Conservation (phyloP, 2,888 invertebrate species). For the Acrocyrtus sp. region DNA sequence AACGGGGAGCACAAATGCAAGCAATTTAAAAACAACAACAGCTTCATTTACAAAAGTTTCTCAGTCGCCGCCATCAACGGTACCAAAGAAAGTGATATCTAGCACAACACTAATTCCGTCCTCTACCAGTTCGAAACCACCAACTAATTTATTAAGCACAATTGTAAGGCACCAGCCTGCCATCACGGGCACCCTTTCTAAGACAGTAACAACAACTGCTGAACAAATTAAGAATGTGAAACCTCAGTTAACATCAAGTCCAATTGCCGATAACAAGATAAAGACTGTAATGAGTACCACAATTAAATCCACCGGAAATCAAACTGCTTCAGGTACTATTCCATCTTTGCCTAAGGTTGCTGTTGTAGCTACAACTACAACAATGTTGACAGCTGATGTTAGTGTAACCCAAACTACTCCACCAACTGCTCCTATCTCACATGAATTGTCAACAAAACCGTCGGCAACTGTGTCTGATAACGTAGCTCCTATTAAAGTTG, state of each 20-base stretch:
- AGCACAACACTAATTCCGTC: conserved; percentile 30
- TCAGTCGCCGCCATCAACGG: background rate
- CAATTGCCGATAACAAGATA: background rate
- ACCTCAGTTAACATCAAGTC: too few relatives aligned
- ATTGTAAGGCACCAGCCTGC: too few relatives aligned
- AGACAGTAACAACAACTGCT: background rate
- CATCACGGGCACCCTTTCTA: too few relatives aligned
- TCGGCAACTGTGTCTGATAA: too few relatives aligned
- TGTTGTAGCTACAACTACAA: background rate
- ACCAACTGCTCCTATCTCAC: too few relatives aligned
- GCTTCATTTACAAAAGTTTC: background rate
- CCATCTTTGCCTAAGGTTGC: background rate
- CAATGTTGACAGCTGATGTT: conserved; percentile 36
- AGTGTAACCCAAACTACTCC: conserved; percentile 21
- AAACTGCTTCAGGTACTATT: background rate
- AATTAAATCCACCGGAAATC: background rate
- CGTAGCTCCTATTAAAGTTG: too few relatives aligned
- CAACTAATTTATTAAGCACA: background rate
- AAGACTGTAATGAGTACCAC: background rate
- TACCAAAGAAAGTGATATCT: conserved; percentile 28
- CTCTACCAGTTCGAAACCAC: conserved; percentile 11
- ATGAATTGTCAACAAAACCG: too few relatives aligned
- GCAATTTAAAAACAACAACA: background rate
- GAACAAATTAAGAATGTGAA: background rate
- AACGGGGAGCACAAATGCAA: background rate